Evolutionary conservation across 2,888 invertebrate species (phyloP).

Genomic region (Nemotelus nigrinus): DNA sequence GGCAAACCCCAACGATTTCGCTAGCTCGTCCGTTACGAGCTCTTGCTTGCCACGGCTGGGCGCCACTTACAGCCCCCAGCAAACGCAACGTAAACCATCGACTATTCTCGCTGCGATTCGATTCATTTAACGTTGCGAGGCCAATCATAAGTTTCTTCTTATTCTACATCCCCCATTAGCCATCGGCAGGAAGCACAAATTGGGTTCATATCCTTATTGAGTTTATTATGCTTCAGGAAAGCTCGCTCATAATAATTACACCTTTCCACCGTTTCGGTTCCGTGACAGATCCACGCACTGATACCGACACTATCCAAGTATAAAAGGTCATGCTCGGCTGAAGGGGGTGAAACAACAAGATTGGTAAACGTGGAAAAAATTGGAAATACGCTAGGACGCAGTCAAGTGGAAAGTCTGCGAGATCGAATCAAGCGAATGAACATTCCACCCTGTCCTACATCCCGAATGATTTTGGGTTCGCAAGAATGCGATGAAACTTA

Average conservation of each 20-base stretch:
- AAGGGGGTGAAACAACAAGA: background rate
- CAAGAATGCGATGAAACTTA: conserved; percentile 25
- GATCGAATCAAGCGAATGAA: too few species aligned
- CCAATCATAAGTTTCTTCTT: conserved; percentile 41
- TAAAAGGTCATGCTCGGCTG: background rate
- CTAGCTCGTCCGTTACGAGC: background rate
- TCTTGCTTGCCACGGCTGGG: background rate
- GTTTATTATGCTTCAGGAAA: conserved; percentile 44
- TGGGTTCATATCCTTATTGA: conserved; percentile 50
- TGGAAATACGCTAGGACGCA: too few species aligned
- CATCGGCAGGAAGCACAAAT: conserved; percentile 48
- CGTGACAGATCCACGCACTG: conserved; percentile 20
- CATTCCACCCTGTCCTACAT: background rate
- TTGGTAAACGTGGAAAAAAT: too few species aligned
- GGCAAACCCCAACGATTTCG: conserved; percentile 17
- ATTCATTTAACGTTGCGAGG: conserved; percentile 26
- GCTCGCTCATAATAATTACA: conserved; percentile 46
- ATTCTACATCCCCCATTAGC: conserved; percentile 45
- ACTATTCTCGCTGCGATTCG: conserved; percentile 39
- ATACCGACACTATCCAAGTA: conserved; percentile 18
- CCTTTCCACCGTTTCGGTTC: conserved; percentile 37
- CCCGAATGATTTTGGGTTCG: conserved; percentile 10
- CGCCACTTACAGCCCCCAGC: background rate
- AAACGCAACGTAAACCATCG: background rate
- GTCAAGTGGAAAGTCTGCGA: too few species aligned